Conservation (phyloP, 1,140 invertebrate genomes). For the Drosophila pandora region DNA sequence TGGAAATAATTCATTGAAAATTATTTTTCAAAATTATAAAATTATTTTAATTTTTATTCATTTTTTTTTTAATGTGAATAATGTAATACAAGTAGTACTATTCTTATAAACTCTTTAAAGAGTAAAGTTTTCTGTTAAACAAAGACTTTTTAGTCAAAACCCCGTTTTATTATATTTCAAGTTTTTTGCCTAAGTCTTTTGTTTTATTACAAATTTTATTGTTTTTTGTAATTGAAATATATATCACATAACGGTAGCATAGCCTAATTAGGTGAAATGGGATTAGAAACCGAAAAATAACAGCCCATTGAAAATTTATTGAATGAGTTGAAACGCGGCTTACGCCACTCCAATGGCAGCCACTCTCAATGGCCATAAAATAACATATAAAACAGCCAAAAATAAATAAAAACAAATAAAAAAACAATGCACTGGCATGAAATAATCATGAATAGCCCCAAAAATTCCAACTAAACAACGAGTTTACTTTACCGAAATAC, state of each 20-base stretch:
- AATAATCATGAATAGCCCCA: constrained; percentile 57
- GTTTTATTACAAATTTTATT: neutral
- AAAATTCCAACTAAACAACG: constrained; percentile 73
- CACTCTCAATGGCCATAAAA: constrained; percentile 47
- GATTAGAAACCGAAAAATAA: constrained; percentile 12
- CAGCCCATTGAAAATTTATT: constrained; percentile 17
- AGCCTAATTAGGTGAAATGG: constrained; percentile 18
- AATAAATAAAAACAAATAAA: constrained; percentile 6
- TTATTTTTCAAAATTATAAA: no score
- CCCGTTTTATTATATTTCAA: constrained; percentile 4
- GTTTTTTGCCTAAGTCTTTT: constrained; percentile 28
- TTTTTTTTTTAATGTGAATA: no score
- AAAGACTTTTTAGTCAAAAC: neutral
- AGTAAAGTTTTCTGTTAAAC: neutral
- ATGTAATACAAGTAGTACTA: neutral
- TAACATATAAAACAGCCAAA: constrained; percentile 32
- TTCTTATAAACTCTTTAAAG: neutral
- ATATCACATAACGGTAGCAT: constrained; percentile 1
- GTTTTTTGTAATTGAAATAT: constrained; percentile 8
- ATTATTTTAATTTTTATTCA: neutral
- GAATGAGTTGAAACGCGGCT: constrained; percentile 25
- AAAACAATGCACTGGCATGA: constrained; percentile 41
- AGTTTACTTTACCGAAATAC: constrained; percentile 36
- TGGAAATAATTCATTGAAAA: no score
- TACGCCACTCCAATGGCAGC: constrained; percentile 36